Conservation (phyloP, 2,888 invertebrate species). For the Danaus chrysippus region DNA sequence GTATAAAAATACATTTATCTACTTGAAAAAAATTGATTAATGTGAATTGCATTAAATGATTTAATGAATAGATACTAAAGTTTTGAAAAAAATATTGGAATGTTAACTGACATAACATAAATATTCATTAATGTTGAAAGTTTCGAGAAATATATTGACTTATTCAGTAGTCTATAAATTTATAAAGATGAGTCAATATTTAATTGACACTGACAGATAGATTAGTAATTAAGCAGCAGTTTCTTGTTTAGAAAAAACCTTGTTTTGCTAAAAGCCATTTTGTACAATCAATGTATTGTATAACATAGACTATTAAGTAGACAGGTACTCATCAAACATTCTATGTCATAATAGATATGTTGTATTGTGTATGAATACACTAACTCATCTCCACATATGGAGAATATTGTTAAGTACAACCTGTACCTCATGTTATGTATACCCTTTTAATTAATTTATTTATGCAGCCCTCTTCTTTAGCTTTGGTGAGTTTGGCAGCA, state of each 20-base stretch:
- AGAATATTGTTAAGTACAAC: neutral
- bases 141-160: no score
- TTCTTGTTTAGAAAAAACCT: neutral
- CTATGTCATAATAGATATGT: neutral
- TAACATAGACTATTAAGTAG: neutral
- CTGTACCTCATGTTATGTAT: conserved; percentile 5
- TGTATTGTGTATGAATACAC: neutral
- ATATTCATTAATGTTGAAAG: no score
- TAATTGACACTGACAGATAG: no score
- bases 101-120: no score
- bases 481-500: conserved; percentile 78
- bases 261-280: neutral
- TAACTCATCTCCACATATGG: neutral
- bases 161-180: no score
- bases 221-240: no score
- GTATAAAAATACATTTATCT: no score
- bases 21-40: no score
- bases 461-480: conserved; percentile 53
- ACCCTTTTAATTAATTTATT: conserved; percentile 39
- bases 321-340: neutral
- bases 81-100: no score
- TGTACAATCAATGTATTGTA: neutral
- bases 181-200: no score
- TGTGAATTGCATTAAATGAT: no score
- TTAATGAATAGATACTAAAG: no score